Evolutionary conservation across 2,797 vertebrate species (phyloP).

Genomic region (Numenius phaeopus): DNA sequence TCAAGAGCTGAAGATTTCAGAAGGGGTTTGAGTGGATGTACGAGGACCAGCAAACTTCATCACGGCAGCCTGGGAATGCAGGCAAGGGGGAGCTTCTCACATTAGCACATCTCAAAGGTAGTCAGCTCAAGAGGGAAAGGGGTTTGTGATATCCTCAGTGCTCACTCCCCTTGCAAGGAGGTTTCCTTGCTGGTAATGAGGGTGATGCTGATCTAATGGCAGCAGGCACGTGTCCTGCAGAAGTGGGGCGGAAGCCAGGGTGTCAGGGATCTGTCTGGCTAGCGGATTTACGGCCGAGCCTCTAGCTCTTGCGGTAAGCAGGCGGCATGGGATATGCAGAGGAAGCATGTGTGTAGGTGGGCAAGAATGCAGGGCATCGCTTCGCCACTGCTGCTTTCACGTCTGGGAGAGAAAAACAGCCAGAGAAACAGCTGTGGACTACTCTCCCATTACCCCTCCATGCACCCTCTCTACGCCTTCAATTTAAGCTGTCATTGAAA

Average conservation of each 20-base stretch:
- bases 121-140: neutral
- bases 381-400: neutral
- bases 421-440: conserved; percentile 36
- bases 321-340: conserved; percentile 16
- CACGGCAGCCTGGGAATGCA: neutral
- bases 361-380: conserved; percentile 49
- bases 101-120: neutral
- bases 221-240: neutral
- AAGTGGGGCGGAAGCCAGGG: neutral
- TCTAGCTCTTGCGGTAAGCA: neutral
- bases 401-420: conserved; percentile 22
- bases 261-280: neutral
- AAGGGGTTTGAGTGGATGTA: rapidly evolving
- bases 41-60: neutral
- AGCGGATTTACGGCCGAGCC: neutral
- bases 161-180: neutral
- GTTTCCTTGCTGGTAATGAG: rapidly evolving
- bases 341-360: conserved; percentile 68
- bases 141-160: rapidly evolving
- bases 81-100: neutral
- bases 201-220: neutral
- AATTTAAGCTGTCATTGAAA: neutral
- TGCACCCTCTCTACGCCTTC: neutral
- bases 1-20: neutral
- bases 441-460: neutral